Evolutionary conservation across 2,888 invertebrate species (phyloP).

Genomic region (Oegoconia quadripuncta): DNA sequence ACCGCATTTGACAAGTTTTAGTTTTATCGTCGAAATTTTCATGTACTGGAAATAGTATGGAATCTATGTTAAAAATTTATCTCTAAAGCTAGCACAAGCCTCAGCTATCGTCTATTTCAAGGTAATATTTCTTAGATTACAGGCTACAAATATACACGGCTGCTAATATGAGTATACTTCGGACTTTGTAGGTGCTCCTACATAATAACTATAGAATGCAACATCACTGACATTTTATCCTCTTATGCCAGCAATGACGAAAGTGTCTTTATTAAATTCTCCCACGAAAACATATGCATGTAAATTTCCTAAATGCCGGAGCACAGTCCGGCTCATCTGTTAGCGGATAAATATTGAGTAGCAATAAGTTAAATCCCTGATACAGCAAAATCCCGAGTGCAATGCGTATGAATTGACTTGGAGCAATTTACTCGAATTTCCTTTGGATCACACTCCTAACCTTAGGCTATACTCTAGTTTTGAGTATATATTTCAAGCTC

Average conservation of each 20-base stretch:
- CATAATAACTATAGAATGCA: neutral
- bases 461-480: too few species aligned
- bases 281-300: conserved; percentile 52
- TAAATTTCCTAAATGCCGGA: conserved; percentile 57
- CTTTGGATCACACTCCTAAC: too few species aligned
- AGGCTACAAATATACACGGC: too few species aligned
- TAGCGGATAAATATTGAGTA: conserved; percentile 32
- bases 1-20: too few species aligned
- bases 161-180: neutral
- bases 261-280: conserved; percentile 50
- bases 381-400: conserved; percentile 39
- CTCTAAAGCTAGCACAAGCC: too few species aligned
- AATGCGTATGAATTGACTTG: neutral
- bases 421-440: too few species aligned
- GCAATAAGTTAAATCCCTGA: conserved; percentile 46
- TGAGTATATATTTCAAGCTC: too few species aligned
- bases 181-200: neutral
- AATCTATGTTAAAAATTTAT: too few species aligned
- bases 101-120: neutral
- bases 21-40: too few species aligned
- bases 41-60: too few species aligned
- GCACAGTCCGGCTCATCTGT: conserved; percentile 27
- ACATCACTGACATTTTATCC: conserved; percentile 27
- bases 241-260: conserved; percentile 22
- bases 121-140: too few species aligned